Evolutionary conservation across 2,888 invertebrate species (phyloP).

Genomic region (Geophilus truncorum): DNA sequence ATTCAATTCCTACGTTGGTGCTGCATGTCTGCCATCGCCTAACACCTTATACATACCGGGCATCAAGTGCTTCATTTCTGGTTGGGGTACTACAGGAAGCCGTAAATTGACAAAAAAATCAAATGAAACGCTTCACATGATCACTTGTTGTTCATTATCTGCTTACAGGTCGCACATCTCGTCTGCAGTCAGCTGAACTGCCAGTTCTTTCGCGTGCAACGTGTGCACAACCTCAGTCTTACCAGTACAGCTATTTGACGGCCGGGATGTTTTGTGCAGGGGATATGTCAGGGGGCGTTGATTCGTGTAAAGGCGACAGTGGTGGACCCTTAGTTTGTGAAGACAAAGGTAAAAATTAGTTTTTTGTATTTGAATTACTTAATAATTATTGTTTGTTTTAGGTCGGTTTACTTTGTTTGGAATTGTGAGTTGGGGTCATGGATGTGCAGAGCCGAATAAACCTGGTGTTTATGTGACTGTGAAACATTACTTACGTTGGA

Average conservation of each 20-base stretch:
- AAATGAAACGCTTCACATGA: too few species aligned
- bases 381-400: slow-evolving; percentile 42
- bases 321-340: slow-evolving; percentile 76
- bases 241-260: slow-evolving; percentile 59
- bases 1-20: slow-evolving; percentile 63
- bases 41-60: slow-evolving; percentile 54
- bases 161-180: neutral
- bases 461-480: slow-evolving; percentile 70
- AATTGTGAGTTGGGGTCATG: slow-evolving; percentile 71
- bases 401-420: slow-evolving; percentile 64
- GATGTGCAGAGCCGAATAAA: slow-evolving; percentile 66
- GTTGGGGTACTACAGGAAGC: slow-evolving; percentile 66
- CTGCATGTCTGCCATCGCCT: slow-evolving; percentile 65
- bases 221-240: slow-evolving; percentile 62
- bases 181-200: slow-evolving; percentile 62
- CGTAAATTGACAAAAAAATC: slow-evolving; percentile 44
- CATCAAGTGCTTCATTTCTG: slow-evolving; percentile 70
- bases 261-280: slow-evolving; percentile 78
- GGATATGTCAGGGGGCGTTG: slow-evolving; percentile 65
- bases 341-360: slow-evolving; percentile 54
- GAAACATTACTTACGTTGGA: slow-evolving; percentile 45
- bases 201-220: slow-evolving; percentile 61
- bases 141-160: neutral
- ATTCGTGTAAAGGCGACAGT: slow-evolving; percentile 77
- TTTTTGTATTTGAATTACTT: neutral